Conservation (phyloP, 1,140 invertebrate species). For the Idris sp. region DNA sequence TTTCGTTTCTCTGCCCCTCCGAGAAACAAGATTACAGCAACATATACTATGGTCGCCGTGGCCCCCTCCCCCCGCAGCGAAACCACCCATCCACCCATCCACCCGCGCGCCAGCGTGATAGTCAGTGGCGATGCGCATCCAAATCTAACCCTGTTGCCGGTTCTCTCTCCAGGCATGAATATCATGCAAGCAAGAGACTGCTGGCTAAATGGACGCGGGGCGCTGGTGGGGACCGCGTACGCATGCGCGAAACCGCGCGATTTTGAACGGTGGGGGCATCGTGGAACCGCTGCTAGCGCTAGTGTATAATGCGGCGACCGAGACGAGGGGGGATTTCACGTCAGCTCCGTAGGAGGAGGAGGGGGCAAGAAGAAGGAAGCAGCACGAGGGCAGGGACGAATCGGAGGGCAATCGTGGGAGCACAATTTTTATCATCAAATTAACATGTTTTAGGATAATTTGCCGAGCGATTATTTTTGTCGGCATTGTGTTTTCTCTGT, state of each 20-base stretch:
- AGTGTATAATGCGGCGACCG: too few relatives aligned
- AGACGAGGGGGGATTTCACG: too few relatives aligned
- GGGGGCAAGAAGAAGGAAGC: conserved; percentile 56
- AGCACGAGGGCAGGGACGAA: conserved; percentile 57
- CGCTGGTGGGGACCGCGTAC: conserved; percentile 20
- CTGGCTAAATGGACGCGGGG: conserved; percentile 37
- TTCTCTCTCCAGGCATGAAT: conserved; percentile 68
- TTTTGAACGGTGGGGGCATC: too few relatives aligned
- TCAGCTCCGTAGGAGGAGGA: conserved; percentile 46
- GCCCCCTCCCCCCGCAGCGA: conserved; percentile 8
- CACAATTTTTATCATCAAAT: conserved; percentile 53
- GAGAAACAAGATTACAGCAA: conserved; percentile 73
- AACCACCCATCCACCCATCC: conserved; percentile 55
- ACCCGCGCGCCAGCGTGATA: conserved; percentile 67
- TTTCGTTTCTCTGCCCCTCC: conserved; percentile 55
- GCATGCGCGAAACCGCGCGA: conserved; percentile 4
- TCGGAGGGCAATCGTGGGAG: conserved; percentile 45
- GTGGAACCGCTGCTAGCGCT: too few relatives aligned
- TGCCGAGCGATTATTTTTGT: conserved; percentile 11
- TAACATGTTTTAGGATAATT: conserved; percentile 49
- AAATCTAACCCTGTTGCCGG: conserved; percentile 73
- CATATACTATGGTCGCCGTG: conserved; percentile 48
- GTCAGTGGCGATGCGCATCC: conserved; percentile 71
- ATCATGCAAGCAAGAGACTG: conserved; percentile 59
- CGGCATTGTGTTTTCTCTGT: too few relatives aligned